Base-by-base conservation (phyloP, 2,797 vertebrate species). In the Microchirus variegatus region DNA sequence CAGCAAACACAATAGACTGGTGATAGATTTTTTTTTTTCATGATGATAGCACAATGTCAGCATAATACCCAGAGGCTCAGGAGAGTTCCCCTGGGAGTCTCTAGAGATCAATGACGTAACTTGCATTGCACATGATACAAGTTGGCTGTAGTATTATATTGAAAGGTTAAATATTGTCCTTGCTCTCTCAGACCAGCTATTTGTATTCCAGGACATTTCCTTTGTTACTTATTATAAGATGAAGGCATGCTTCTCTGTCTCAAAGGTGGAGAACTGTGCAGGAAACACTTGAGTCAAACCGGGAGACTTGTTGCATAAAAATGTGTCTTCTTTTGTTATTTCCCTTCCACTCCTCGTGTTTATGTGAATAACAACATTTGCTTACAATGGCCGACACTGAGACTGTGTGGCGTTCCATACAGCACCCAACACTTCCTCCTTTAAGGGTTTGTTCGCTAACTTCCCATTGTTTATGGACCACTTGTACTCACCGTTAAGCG, bases 341-440 rank as follows among this genome's bases (percentile, higher is more conserved):
- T 84, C 75, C 67, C 57, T 74, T 78, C 80, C 61, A 75, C 70
- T 42, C 40, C 40, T 87, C 61, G 68, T 57, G 71, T 69, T 60
- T 73, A 78, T 84, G 72, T 84, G 85, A 87, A 87, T 65, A 83
- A 77, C 79, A 82, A 48, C 49, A 55, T 59, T 60, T 70, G 77
- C 69, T 79, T 59, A 85, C 83, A 83, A 81, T 81, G 78, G 78
- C 76, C 53, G 63, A 82, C 80, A 83, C 69, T 46, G 53, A 51
- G 60, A 62, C 53, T 59, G 22, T 40, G 58, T 51, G 65, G 72
- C 87, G 82, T 85, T 83, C 71, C 81, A 52, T 71, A 78, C 66
- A 69, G 70, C 84, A 78, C 77, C 82, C 81, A 46, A 52, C 70
- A 70, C 82, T 90, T 92, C 88, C 89, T 81, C 61, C 67, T 83